Evolutionary conservation across 2,113 vertebrate species (phyloP).

Genomic region (Carassius auratus): DNA sequence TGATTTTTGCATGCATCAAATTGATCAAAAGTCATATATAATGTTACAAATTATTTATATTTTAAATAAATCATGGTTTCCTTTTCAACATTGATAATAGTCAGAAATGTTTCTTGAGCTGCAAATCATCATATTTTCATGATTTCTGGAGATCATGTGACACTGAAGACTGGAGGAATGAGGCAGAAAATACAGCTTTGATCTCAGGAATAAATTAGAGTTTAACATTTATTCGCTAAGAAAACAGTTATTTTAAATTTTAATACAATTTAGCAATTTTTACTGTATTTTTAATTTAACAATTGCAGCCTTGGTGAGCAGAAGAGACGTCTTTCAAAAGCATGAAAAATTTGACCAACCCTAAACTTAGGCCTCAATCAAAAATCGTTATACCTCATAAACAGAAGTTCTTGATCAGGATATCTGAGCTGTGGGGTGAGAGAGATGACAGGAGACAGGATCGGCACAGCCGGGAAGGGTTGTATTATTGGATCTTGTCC

Average conservation of each 20-base stretch:
- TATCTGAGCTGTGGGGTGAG: background rate
- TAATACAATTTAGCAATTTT: background rate
- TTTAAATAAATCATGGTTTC: background rate
- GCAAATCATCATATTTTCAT: background rate
- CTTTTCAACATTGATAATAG: background rate
- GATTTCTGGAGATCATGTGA: background rate
- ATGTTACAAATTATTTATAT: background rate
- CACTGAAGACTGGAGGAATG: background rate
- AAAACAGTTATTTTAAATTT: background rate
- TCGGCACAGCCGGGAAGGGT: background rate
- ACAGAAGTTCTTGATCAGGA: background rate
- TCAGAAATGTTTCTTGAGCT: background rate
- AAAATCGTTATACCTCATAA: background rate
- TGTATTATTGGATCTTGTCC: slow-evolving; percentile 4
- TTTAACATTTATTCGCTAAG: background rate
- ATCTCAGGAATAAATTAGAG: background rate
- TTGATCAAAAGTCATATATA: background rate
- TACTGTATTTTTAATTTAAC: background rate
- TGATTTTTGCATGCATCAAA: background rate
- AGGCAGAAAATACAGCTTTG: background rate
- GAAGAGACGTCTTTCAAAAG: background rate
- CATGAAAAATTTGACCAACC: background rate
- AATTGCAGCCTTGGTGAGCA: background rate
- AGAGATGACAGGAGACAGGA: background rate
- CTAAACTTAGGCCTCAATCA: background rate